Evolutionary conservation across 2,113 vertebrate genomes (phyloP).

Genomic region (Rynchops niger): DNA sequence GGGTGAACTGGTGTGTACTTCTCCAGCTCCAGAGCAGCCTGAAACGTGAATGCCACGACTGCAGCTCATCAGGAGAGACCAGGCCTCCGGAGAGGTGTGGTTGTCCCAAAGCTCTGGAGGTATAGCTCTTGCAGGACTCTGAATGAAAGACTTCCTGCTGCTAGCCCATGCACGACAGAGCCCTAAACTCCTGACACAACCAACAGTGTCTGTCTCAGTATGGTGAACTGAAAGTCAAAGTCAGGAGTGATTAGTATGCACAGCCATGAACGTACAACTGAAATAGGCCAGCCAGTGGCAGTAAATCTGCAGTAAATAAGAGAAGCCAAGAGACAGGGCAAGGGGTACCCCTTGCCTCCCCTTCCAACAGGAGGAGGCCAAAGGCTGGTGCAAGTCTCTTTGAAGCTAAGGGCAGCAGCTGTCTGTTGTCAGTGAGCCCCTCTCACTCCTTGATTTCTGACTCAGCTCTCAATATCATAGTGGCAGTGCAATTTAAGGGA

Average conservation of each 20-base stretch:
- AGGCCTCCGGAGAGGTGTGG: not conserved
- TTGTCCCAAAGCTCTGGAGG: not conserved
- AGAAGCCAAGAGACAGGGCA: not conserved
- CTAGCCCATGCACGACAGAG: not conserved
- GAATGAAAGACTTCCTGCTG: not conserved
- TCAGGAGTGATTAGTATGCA: not conserved
- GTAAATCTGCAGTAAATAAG: not conserved
- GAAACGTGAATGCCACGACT: not conserved
- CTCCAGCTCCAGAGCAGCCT: not conserved
- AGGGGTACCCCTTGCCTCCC: not conserved
- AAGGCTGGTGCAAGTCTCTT: not conserved
- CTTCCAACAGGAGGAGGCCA: not conserved
- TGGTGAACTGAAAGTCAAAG: not conserved
- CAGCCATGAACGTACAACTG: not conserved
- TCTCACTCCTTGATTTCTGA: not conserved
- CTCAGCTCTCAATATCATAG: not conserved
- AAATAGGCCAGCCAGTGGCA: not conserved
- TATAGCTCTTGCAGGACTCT: too few species aligned
- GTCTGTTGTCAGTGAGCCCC: not conserved
- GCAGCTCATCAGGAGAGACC: not conserved
- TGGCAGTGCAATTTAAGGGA: not conserved
- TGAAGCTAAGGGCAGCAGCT: not conserved
- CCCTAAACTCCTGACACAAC: rapidly evolving
- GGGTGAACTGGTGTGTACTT: rapidly evolving
- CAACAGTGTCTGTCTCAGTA: not conserved